Evolutionary conservation across 2,113 vertebrate genomes (phyloP).

Genomic region (Micronycteris hirsuta): DNA sequence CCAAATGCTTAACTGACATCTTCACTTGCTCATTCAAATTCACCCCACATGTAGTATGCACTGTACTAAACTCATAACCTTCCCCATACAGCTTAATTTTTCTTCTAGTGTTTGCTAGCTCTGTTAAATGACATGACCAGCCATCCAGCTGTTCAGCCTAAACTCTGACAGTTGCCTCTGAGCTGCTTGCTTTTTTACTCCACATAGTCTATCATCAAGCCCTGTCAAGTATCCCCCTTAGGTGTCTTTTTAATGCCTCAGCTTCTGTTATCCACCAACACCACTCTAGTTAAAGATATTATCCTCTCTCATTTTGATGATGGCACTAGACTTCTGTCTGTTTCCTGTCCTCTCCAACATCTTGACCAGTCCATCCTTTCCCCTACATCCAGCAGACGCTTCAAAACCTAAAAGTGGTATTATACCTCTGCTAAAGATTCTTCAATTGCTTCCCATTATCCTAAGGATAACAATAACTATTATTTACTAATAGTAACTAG

Average conservation of each 20-base stretch:
- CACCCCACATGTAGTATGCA: not conserved
- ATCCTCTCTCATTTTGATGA: not conserved
- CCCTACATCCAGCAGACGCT: not conserved
- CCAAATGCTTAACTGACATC: not conserved
- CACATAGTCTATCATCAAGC: fast-evolving
- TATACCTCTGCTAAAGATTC: not conserved
- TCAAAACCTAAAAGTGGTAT: not conserved
- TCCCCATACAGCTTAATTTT: not conserved
- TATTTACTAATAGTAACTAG: not conserved
- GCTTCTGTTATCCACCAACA: not conserved
- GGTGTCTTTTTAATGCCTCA: not conserved
- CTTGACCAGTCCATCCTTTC: not conserved
- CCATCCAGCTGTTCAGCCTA: not conserved
- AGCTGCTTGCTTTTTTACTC: not conserved
- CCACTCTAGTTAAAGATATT: not conserved
- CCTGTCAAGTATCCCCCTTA: not conserved
- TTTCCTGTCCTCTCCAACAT: not conserved
- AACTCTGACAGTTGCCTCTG: not conserved
- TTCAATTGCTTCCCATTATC: not conserved
- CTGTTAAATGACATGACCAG: not conserved
- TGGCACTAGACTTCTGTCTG: not conserved
- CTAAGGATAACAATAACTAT: not conserved
- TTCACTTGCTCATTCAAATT: not conserved
- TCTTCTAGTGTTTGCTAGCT: not conserved
- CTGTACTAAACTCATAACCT: not conserved